Conservation (phyloP, 30 jellyfish, hydroid and myxozoan genomes). For the Aurelia aurita region DNA sequence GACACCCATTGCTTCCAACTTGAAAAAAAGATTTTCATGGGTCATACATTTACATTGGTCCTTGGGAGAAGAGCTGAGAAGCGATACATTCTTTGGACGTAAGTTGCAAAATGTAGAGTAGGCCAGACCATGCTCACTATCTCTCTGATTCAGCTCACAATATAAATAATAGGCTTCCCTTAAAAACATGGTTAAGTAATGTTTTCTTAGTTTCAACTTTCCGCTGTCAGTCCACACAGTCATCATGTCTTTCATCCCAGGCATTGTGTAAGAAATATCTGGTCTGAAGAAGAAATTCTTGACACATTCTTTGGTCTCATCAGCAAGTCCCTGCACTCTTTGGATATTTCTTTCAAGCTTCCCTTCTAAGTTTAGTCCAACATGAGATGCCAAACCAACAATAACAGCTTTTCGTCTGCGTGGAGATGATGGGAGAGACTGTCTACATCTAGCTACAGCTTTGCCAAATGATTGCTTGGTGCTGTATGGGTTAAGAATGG, state of each 20-base stretch:
- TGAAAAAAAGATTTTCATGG: conserved; percentile 38
- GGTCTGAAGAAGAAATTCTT: conserved; percentile 60
- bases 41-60: conserved; percentile 57
- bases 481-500: conserved; percentile 34
- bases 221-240: conserved; percentile 43
- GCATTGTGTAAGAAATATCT: conserved; percentile 59
- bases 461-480: conserved; percentile 45
- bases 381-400: conserved; percentile 50
- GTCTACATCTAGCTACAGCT: conserved; percentile 50
- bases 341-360: conserved; percentile 23
- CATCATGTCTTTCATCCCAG: conserved; percentile 53
- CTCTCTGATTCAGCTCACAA: conserved; percentile 46
- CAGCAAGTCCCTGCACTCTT: conserved; percentile 35
- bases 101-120: conserved; percentile 45
- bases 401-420: conserved; percentile 28
- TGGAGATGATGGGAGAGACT: conserved; percentile 57
- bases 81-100: conserved; percentile 68
- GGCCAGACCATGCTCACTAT: conserved; percentile 25
- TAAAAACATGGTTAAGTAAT: conserved; percentile 54
- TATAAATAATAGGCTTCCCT: conserved; percentile 57
- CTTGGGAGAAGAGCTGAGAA: conserved; percentile 55
- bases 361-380: conserved; percentile 40
- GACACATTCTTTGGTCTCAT: conserved; percentile 48
- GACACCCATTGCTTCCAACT: conserved; percentile 42
- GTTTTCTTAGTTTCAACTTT: conserved; percentile 50